Percentiles rank a stretch among this genome's conserved stretches.
Evolutionary conservation across 2,797 vertebrate species (phyloP).

Genomic region (Spea hammondii): DNA sequence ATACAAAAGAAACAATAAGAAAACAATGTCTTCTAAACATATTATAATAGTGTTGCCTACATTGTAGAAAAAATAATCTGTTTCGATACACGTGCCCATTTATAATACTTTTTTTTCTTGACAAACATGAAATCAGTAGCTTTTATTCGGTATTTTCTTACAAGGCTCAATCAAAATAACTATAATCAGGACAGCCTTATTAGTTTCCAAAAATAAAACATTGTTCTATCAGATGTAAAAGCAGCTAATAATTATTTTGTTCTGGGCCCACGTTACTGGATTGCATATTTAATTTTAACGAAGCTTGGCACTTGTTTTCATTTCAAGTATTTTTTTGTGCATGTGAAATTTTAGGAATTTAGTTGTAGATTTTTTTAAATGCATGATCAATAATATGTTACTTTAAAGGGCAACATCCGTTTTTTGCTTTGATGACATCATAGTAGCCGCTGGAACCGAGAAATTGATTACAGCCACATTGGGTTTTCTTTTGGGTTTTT

Average conservation of each 20-base stretch:
- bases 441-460: no score
- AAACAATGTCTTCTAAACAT: no score
- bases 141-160: constrained; percentile 56
- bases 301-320: constrained; percentile 48
- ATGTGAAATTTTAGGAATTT: neutral
- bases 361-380: no score
- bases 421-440: no score
- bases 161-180: constrained; percentile 62
- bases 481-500: no score
- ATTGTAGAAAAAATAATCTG: neutral
- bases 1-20: no score
- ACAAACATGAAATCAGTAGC: constrained; percentile 60
- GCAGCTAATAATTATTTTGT: constrained; percentile 53
- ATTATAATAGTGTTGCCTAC: neutral
- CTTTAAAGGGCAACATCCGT: no score
- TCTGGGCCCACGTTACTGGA: constrained; percentile 53
- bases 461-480: no score
- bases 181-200: constrained; percentile 64
- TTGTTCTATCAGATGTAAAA: constrained; percentile 58
- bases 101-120: constrained; percentile 32
- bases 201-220: constrained; percentile 64
- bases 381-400: no score
- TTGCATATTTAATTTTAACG: constrained; percentile 54
- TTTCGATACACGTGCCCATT: constrained; percentile 29
- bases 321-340: neutral